These are phyloP conservation scores for Bucco capensis DNA, from an alignment of 2,113 vertebrate species.

Conservation along the genomic window DNA sequence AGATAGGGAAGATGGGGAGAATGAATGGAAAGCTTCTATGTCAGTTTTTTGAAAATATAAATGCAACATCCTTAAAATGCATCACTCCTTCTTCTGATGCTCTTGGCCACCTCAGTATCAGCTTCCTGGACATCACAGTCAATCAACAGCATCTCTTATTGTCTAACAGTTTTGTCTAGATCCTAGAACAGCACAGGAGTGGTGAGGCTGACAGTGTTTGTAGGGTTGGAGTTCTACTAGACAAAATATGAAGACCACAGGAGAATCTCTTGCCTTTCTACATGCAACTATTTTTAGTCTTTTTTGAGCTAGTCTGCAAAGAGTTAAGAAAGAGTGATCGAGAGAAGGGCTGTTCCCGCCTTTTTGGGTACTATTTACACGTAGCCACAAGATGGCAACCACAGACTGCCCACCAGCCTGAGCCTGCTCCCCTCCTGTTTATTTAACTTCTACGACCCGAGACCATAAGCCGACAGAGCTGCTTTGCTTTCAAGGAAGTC, in stretches of 20 bases:
- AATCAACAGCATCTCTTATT: neutral
- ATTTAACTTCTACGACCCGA: neutral
- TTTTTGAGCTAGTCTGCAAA: neutral
- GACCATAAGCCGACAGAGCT: fast-evolving
- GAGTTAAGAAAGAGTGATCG: fast-evolving
- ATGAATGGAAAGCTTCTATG: neutral
- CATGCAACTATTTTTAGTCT: neutral
- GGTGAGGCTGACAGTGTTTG: neutral
- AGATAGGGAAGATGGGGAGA: neutral
- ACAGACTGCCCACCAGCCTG: neutral
- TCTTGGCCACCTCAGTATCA: neutral
- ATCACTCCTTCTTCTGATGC: neutral
- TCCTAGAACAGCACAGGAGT: neutral
- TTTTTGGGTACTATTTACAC: neutral
- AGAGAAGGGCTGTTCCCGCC: neutral
- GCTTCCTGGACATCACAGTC: neutral
- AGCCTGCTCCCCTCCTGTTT: fast-evolving
- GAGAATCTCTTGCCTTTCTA: neutral
- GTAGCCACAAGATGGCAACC: slow-evolving; percentile 53
- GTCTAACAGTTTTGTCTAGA: neutral
- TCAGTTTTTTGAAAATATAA: neutral
- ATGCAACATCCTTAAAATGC: neutral
- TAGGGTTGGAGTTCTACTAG: neutral
- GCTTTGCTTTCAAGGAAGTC: neutral
- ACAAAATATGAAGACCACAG: neutral